phyloP scores from a whole-genome alignment of 1,140 invertebrate genomes.

The Drusus annulatus region DNA sequence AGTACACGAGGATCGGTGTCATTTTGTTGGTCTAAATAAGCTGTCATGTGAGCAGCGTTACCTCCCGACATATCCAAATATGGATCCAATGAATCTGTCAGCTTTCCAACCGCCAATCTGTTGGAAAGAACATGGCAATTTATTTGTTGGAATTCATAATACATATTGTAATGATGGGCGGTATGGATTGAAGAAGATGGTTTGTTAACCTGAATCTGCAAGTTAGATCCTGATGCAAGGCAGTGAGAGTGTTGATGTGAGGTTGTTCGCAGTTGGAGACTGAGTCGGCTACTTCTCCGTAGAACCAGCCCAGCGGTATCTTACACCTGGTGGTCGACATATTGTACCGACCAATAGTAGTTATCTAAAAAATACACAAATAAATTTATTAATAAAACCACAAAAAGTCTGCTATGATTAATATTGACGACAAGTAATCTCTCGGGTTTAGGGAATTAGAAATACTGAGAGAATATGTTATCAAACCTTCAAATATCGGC shows the following conservation, averaged over 20 bases:
- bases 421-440: neutral
- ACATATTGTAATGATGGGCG: too few species aligned
- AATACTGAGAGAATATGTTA: neutral
- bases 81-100: conserved; percentile 83
- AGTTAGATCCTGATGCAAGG: conserved; percentile 65
- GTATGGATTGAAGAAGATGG: neutral
- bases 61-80: conserved; percentile 83
- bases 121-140: neutral
- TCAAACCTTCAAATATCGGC: conserved; percentile 87
- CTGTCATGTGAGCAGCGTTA: conserved; percentile 85
- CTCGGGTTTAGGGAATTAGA: neutral
- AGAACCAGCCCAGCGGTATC: conserved; percentile 93
- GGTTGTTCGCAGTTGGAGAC: conserved; percentile 68
- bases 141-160: too few species aligned
- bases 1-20: conserved; percentile 81
- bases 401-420: too few species aligned
- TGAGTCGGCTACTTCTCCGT: conserved; percentile 87
- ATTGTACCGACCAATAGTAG: conserved; percentile 90
- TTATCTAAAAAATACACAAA: conserved; percentile 73
- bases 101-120: conserved; percentile 85
- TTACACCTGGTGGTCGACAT: conserved; percentile 91
- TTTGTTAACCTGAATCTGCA: conserved; percentile 65
- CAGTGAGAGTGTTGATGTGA: conserved; percentile 65
- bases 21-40: conserved; percentile 81
- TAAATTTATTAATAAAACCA: neutral